Conservation (phyloP, 1,140 invertebrate species). For the Aradophagus sp. region DNA sequence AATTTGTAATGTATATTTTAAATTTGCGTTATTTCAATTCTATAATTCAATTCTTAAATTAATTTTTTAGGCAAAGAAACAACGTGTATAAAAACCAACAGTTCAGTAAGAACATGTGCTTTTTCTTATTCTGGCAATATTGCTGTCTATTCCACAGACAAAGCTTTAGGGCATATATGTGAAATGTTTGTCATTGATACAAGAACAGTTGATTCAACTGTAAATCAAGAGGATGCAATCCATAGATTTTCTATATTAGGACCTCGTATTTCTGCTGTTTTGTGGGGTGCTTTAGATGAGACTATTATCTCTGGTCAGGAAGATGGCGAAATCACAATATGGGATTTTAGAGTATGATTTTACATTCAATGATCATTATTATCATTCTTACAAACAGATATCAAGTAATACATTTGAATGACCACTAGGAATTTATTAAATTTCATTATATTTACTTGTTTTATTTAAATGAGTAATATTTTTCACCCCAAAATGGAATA, state of each 20-base stretch:
- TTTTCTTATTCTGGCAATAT: slow-evolving; percentile 96
- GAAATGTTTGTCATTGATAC: slow-evolving; percentile 91
- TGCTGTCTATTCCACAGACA: slow-evolving; percentile 94
- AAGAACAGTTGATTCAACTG: slow-evolving; percentile 78
- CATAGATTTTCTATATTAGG: slow-evolving; percentile 78
- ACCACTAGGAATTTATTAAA: too few relatives aligned
- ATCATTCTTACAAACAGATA: too few relatives aligned
- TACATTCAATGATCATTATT: too few relatives aligned
- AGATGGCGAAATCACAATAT: slow-evolving; percentile 91
- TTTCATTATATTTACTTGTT: too few relatives aligned
- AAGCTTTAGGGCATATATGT: slow-evolving; percentile 90
- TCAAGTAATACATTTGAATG: too few relatives aligned
- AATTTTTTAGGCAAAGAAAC: slow-evolving; percentile 79
- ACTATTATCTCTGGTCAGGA: slow-evolving; percentile 95
- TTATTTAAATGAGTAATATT: too few relatives aligned
- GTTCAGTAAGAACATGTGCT: slow-evolving; percentile 91
- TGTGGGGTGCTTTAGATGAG: slow-evolving; percentile 95
- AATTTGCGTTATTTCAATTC: too few relatives aligned
- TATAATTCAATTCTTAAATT: too few relatives aligned
- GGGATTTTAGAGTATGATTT: slow-evolving; percentile 92
- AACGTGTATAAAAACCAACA: slow-evolving; percentile 85
- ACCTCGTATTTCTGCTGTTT: slow-evolving; percentile 91
- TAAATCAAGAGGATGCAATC: slow-evolving; percentile 78
- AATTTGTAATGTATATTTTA: too few relatives aligned
- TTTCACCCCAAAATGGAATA: too few relatives aligned